Evolutionary conservation across 2,113 vertebrate species (phyloP).

Genomic region (Xiphophorus hellerii): DNA sequence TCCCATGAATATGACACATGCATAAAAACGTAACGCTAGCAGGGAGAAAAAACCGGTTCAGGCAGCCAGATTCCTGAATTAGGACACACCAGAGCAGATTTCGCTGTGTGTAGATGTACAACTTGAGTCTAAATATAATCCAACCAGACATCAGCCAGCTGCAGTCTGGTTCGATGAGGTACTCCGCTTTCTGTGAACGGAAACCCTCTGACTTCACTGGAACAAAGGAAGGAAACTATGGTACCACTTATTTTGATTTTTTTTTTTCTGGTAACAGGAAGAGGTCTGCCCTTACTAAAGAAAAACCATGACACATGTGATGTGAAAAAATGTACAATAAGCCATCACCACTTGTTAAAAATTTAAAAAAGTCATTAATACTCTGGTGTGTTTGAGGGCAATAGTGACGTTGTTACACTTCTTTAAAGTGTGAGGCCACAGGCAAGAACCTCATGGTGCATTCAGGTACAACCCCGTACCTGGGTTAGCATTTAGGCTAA

Average conservation of each 20-base stretch:
- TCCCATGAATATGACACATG: conserved; percentile 2
- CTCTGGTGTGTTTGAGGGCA: too few relatives aligned
- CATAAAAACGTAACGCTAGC: background rate
- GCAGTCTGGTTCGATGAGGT: background rate
- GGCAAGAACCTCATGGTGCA: too few relatives aligned
- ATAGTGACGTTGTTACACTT: too few relatives aligned
- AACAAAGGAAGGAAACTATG: background rate
- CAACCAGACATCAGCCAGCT: background rate
- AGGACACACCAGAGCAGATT: background rate
- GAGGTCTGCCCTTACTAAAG: background rate
- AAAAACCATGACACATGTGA: background rate
- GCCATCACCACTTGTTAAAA: too few relatives aligned
- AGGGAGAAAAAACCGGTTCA: background rate
- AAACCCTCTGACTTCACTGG: conserved; percentile 8
- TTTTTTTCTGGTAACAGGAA: too few relatives aligned
- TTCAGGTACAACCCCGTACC: too few relatives aligned
- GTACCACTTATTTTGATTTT: too few relatives aligned
- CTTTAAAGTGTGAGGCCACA: too few relatives aligned
- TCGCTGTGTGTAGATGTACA: background rate
- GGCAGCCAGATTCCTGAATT: background rate
- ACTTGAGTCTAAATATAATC: conserved; percentile 6
- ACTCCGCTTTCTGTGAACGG: background rate
- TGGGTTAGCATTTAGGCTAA: too few relatives aligned
- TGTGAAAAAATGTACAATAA: too few relatives aligned
- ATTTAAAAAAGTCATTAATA: too few relatives aligned